Base-by-base conservation (phyloP, 2,113 vertebrate genomes). In the Crotalus helleri region DNA sequence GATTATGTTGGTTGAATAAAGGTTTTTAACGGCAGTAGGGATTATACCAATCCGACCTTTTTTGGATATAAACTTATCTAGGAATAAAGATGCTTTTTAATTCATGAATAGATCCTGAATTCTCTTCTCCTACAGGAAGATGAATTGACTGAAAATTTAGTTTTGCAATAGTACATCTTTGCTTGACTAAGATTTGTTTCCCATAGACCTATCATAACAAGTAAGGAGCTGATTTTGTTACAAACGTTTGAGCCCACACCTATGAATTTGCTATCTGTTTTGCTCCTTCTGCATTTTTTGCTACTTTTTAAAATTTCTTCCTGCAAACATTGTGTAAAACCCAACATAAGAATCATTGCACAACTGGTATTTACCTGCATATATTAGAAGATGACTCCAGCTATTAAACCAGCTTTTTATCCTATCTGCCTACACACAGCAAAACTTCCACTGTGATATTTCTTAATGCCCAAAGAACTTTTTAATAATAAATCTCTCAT, bases 401-500 rank as follows among this genome's bases (percentile, higher is more conserved):
- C 19, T 54, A 87, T 87, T 59, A 64, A 86, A 46, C 58, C 64
- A 26, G 19, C 59, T 29, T 91, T 7, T 69, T 5, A 21, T 90
- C 33, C 39, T 33, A n/a, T 55, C 53, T 88, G 33, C 64, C 85
- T 91, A 86, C 85, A 19, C 21, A 33, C 33, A 33, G 33, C 69
- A 21, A 91, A 93, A 91, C 91, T 55, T 88, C 85, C 26, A 88
- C 39, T 11, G 85, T 86, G 85, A 88, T 88, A 81, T 93, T 88
- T 64, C 90, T 91, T 88, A 33, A 93, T 88, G 85, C 44, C 74
- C 90, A 91, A 61, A 58, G 51, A 49, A 55, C 89, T 93, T 88
- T 44, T 92, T 86, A 92, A 92, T 87, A 59, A 69, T 85, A 53
- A 92, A 88, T 88, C 89, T 90, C 49, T 59, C 57, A 26, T 55